Evolutionary conservation across 30 jellyfish, hydroid and myxozoan species (phyloP).

Genomic region (Aurelia aurita): DNA sequence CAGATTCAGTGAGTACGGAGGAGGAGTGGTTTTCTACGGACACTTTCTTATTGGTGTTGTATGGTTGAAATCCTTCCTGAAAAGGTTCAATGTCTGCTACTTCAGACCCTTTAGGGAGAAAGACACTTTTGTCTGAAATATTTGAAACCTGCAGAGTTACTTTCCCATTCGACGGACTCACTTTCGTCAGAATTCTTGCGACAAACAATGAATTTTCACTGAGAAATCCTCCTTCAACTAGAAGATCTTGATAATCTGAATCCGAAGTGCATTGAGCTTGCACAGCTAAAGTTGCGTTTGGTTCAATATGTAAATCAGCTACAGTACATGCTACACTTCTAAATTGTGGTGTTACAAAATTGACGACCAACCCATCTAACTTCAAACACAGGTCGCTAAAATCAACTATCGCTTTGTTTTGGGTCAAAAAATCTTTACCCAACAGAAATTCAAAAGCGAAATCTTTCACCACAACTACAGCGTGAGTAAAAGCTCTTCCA

Average conservation of each 20-base stretch:
- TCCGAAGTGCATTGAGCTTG: neutral
- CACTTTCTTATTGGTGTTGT: no score
- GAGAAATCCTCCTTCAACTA: constrained; percentile 13
- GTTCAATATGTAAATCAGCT: neutral
- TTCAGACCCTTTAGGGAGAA: neutral
- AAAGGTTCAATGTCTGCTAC: no score
- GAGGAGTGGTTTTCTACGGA: no score
- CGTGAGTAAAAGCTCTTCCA: neutral
- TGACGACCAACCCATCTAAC: neutral
- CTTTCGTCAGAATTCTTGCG: constrained; percentile 3
- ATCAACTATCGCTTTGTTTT: no score
- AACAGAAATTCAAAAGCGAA: no score
- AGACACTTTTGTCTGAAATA: neutral
- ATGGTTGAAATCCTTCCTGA: no score
- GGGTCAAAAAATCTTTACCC: no score
- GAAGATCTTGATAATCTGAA: neutral
- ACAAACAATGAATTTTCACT: neutral
- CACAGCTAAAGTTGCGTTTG: constrained; percentile 3
- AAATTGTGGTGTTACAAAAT: neutral
- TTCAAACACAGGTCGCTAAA: no score
- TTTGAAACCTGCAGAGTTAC: neutral
- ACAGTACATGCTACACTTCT: neutral
- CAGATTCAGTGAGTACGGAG: no score
- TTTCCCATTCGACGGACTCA: neutral
- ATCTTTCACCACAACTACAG: neutral